phyloP scores from a whole-genome alignment of 2,888 invertebrate species.

The Sialis lutaria region DNA sequence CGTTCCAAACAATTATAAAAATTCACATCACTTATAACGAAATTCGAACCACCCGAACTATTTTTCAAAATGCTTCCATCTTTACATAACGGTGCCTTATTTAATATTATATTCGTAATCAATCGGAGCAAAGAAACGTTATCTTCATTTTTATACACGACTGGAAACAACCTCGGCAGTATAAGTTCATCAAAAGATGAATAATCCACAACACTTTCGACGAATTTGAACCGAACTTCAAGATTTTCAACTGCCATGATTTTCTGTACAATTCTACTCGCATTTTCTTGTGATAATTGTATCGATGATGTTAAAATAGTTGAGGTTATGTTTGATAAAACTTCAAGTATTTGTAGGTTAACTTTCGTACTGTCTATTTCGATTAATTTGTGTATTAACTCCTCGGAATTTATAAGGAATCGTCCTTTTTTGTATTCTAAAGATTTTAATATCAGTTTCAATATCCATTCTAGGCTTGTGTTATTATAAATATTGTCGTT shows the following conservation, averaged over 20 bases:
- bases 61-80: slow-evolving; percentile 38
- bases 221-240: slow-evolving; percentile 40
- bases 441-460: slow-evolving; percentile 40
- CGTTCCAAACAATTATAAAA: too few relatives aligned
- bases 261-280: slow-evolving; percentile 47
- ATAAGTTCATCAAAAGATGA: slow-evolving; percentile 56
- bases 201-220: slow-evolving; percentile 44
- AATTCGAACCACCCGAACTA: too few relatives aligned
- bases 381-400: slow-evolving; percentile 38
- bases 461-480: slow-evolving; percentile 23
- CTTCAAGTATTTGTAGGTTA: slow-evolving; percentile 29
- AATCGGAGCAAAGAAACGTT: slow-evolving; percentile 37
- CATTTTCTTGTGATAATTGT: slow-evolving; percentile 52
- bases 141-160: slow-evolving; percentile 33
- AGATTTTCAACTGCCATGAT: slow-evolving; percentile 37
- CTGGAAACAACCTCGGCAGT: slow-evolving; percentile 45
- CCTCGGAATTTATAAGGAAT: slow-evolving; percentile 38
- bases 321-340: slow-evolving; percentile 36
- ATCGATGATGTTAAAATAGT: slow-evolving; percentile 38
- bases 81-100: slow-evolving; percentile 43
- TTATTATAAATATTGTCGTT: slow-evolving; percentile 13
- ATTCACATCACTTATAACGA: too few relatives aligned
- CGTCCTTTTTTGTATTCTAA: slow-evolving; percentile 46
- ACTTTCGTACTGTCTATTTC: slow-evolving; percentile 30
- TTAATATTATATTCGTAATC: slow-evolving; percentile 44